These are phyloP conservation scores for Cylas formicarius DNA, from an alignment of 1,140 invertebrate genomes.

Conservation along the genomic window DNA sequence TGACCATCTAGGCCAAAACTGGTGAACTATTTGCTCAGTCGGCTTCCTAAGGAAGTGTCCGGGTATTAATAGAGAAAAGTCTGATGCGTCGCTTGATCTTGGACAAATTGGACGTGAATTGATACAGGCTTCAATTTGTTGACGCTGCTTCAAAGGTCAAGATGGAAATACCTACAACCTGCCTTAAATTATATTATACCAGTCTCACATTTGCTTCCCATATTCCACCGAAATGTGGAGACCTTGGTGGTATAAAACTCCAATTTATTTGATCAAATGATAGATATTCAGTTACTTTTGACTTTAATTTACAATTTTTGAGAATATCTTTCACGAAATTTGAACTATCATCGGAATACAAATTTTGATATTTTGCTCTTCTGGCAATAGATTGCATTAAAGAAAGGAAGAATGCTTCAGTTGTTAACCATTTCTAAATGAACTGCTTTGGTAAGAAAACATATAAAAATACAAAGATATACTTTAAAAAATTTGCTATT, in stretches of 20 bases:
- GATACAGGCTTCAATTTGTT: too few relatives aligned
- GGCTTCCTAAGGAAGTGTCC: too few relatives aligned
- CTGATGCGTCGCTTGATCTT: too few relatives aligned
- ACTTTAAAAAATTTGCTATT: background rate
- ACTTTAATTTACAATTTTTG: background rate
- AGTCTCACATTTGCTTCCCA: constrained; percentile 6
- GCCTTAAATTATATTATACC: constrained; percentile 3
- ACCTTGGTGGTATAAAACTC: background rate
- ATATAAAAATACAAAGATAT: background rate
- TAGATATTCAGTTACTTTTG: background rate
- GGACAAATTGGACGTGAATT: too few relatives aligned
- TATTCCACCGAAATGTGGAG: constrained; percentile 5
- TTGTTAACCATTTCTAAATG: background rate
- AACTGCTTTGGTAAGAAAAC: background rate
- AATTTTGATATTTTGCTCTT: background rate
- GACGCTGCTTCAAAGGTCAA: constrained; percentile 3
- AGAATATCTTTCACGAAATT: background rate
- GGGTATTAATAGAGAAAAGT: too few relatives aligned
- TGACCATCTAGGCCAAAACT: too few relatives aligned
- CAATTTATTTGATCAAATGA: background rate
- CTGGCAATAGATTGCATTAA: background rate
- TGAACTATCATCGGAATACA: background rate
- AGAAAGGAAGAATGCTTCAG: background rate
- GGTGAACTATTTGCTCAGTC: too few relatives aligned
- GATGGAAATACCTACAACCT: background rate